phyloP scores from a whole-genome alignment of 2,797 vertebrate species.

The Paguma larvata region DNA sequence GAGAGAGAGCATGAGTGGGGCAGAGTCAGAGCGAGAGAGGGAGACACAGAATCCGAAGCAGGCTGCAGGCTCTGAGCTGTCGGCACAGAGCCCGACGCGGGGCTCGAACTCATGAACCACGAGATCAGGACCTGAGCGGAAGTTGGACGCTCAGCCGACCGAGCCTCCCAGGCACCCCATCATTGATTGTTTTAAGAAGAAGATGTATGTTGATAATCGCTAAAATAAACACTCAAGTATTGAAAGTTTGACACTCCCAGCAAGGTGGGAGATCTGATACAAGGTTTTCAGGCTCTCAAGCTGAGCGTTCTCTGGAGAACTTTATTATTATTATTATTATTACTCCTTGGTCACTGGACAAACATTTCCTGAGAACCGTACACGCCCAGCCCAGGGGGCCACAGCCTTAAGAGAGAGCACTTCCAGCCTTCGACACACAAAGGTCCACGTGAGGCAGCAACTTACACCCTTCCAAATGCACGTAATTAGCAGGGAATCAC shows the following conservation, averaged over 20 bases:
- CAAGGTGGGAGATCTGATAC: not conserved
- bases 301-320: not conserved
- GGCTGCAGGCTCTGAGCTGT: too few species aligned
- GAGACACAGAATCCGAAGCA: too few species aligned
- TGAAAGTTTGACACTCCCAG: not conserved
- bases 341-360: not conserved
- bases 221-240: constrained; percentile 5
- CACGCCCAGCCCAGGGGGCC: not conserved
- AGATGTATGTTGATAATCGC: not conserved
- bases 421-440: not conserved
- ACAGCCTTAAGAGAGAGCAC: not conserved
- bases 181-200: not conserved
- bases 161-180: too few species aligned
- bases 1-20: too few species aligned
- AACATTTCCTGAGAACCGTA: not conserved
- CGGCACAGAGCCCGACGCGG: too few species aligned
- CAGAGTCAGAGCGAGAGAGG: too few species aligned
- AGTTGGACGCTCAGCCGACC: too few species aligned
- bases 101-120: too few species aligned
- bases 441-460: not conserved
- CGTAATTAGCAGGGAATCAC: not conserved
- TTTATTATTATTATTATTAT: not conserved
- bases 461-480: not conserved
- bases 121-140: too few species aligned
- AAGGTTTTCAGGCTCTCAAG: not conserved